Conservation (phyloP, 2,797 vertebrate genomes). For the Anguilla marmorata region DNA sequence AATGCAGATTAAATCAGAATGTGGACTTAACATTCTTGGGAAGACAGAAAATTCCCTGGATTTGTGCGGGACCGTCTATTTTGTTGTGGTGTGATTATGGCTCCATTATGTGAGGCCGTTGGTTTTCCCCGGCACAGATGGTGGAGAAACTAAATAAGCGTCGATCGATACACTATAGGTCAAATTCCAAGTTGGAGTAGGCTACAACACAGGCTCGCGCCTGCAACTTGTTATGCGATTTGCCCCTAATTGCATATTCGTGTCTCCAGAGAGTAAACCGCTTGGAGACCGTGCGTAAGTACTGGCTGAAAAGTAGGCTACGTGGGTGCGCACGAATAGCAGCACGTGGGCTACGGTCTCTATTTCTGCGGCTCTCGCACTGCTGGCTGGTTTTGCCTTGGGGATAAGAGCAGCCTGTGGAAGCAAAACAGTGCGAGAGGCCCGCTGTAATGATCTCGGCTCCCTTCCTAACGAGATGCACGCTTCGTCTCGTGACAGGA, state of each 20-base stretch:
- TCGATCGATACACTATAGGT: background rate
- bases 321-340: background rate
- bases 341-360: background rate
- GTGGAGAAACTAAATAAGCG: background rate
- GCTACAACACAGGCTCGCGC: background rate
- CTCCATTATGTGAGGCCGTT: background rate
- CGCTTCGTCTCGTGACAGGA: background rate
- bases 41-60: background rate
- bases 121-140: background rate
- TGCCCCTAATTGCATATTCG: background rate
- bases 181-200: background rate
- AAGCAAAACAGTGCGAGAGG: background rate
- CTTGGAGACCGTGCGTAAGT: background rate
- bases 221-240: background rate
- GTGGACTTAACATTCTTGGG: background rate
- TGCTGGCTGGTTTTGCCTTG: background rate
- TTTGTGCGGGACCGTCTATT: background rate
- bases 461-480: background rate
- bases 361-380: background rate
- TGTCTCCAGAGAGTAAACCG: background rate
- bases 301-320: background rate
- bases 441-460: background rate
- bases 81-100: background rate
- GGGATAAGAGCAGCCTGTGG: background rate
- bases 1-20: background rate